Base-by-base conservation (phyloP, 2,113 vertebrate genomes). In the Toxotes jaculatrix region DNA sequence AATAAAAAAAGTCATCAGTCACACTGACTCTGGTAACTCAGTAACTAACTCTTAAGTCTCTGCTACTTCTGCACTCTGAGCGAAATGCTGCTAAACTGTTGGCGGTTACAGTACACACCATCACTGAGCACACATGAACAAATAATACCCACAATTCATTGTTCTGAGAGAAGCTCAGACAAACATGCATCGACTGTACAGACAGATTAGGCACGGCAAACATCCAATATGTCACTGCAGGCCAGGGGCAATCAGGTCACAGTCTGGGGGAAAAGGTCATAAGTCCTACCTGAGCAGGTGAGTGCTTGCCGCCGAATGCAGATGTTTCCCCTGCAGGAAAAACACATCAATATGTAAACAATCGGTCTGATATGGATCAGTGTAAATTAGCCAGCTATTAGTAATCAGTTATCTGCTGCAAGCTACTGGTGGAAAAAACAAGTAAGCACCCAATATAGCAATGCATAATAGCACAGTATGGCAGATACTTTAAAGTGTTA, bases 231-330 rank as follows among this genome's bases (percentile, higher is more conserved):
- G 38, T 76, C 45, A 67, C 21, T 53, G 21, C 17, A 14, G 42
- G 36, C 23, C 16, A 36, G 38, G 57, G 1, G n/a, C 34, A 13
- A 56, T 45, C 65, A 77, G 59, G 61, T 84, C 38, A 31, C 27
- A 45, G 36, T 64, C 61, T 53, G 38, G 49, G 49, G 34, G 27
- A 68, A 71, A 62, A 74, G 84, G 65, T 80, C 56, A 81, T 32
- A 74, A 2, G 73, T 86, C 88, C 78, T 89, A 91, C 89, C 89
- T 89, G 74, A 23, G 32, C 55, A 87, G 82, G 75, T 64, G 69
- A 51, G n/a, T 0, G 16, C 86, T 81, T 63, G 74, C 43, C 64
- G 65, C 12, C 16, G 65, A 55, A 47, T 63, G 38, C 67, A 81
- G 88, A 53, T 38, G 38, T 0, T 4, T 23, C 51, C n/a, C 76